Evolutionary conservation across 2,113 vertebrate species (phyloP).

Genomic region (Pollachius pollachius): DNA sequence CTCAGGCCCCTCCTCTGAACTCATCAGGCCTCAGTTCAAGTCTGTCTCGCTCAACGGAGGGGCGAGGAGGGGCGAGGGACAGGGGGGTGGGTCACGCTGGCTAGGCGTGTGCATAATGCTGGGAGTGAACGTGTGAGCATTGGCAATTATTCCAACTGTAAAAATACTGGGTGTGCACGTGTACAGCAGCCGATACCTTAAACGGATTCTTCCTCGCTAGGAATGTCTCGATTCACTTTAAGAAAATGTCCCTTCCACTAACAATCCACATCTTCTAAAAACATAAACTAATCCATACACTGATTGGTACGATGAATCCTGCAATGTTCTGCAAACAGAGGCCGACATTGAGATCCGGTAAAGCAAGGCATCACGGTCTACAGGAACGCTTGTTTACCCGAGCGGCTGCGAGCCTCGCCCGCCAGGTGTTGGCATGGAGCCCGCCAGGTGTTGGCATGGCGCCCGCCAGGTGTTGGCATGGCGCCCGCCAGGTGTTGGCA

Average conservation of each 20-base stretch:
- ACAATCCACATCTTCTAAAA: slow-evolving; percentile 89
- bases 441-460: slow-evolving; percentile 64
- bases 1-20: slow-evolving; percentile 77
- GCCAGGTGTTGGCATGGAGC: slow-evolving; percentile 80
- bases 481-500: slow-evolving; percentile 89
- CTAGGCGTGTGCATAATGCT: slow-evolving; percentile 67
- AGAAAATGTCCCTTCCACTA: slow-evolving; percentile 74
- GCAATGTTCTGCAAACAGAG: slow-evolving; percentile 84
- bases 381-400: slow-evolving; percentile 88
- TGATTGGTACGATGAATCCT: slow-evolving; percentile 91
- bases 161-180: slow-evolving; percentile 84
- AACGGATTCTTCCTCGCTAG: slow-evolving; percentile 83
- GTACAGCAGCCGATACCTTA: slow-evolving; percentile 95
- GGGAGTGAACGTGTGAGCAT: slow-evolving; percentile 73
- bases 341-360: slow-evolving; percentile 88
- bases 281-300: slow-evolving; percentile 91
- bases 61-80: slow-evolving; percentile 11
- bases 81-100: slow-evolving; percentile 45
- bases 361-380: slow-evolving; percentile 86
- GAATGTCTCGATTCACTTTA: slow-evolving; percentile 95
- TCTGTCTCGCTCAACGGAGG: slow-evolving; percentile 53
- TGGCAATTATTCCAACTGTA: slow-evolving; percentile 81
- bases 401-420: slow-evolving; percentile 91
- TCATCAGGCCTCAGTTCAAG: slow-evolving; percentile 56
- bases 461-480: slow-evolving; percentile 84